Percentiles rank a stretch among this genome's conserved stretches.
phyloP scores from a whole-genome alignment of 2,888 invertebrate genomes.

The Lycaena phlaeas region DNA sequence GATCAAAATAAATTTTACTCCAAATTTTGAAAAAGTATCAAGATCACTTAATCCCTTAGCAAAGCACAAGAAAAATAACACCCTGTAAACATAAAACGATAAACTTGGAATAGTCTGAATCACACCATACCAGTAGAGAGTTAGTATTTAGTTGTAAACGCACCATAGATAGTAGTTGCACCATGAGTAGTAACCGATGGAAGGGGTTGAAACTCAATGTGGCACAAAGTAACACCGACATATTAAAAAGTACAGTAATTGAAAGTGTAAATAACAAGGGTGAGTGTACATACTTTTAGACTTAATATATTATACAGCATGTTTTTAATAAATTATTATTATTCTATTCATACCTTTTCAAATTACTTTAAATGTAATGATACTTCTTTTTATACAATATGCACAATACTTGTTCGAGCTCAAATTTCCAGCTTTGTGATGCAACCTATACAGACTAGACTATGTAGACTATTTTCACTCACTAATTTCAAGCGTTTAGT shows the following conservation, averaged over 20 bases:
- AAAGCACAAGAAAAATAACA: slow-evolving; percentile 19
- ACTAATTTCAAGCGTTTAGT: too few species aligned
- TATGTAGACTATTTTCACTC: too few species aligned
- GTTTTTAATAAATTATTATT: too few species aligned
- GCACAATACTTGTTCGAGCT: too few species aligned
- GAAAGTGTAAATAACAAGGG: slow-evolving; percentile 9
- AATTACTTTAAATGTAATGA: too few species aligned
- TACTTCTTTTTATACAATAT: too few species aligned
- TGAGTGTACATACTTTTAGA: slow-evolving; percentile 14
- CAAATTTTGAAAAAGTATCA: slow-evolving; percentile 30
- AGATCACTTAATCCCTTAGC: slow-evolving; percentile 17
- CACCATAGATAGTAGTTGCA: slow-evolving; percentile 13
- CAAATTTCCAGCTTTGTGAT: too few species aligned
- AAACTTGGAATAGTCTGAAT: slow-evolving; percentile 22
- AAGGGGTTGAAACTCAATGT: slow-evolving; percentile 47
- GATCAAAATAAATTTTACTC: too few species aligned
- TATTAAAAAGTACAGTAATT: neutral
- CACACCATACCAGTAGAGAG: slow-evolving; percentile 14
- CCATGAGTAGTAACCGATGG: slow-evolving; percentile 52
- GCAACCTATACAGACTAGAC: too few species aligned
- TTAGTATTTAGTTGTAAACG: slow-evolving; percentile 1
- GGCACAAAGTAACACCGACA: slow-evolving; percentile 22
- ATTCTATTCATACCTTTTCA: too few species aligned
- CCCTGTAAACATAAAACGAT: slow-evolving; percentile 2
- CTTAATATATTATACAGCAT: neutral